Conservation (phyloP, 1,140 invertebrate genomes). For the Pseudoatta argentina region DNA sequence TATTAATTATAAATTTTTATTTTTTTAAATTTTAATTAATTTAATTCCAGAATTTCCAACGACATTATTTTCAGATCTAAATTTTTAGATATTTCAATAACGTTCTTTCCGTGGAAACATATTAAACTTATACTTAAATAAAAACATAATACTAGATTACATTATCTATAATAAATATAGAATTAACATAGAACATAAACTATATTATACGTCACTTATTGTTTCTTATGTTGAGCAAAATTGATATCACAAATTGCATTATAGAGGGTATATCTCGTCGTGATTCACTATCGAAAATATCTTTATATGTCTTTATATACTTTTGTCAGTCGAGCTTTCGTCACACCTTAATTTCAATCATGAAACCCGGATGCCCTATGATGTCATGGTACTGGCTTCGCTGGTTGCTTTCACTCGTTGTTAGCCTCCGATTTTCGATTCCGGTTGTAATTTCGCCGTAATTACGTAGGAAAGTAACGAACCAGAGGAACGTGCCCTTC, state of each 20-base stretch:
- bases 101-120: too few relatives aligned
- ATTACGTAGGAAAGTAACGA: conserved; percentile 13
- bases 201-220: too few relatives aligned
- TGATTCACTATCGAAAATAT: conserved; percentile 47
- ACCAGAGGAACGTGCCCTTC: not conserved
- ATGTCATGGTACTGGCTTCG: conserved; percentile 65
- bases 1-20: not conserved
- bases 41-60: not conserved
- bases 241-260: not conserved
- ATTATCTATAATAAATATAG: too few relatives aligned
- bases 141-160: too few relatives aligned
- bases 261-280: too few relatives aligned
- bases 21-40: not conserved
- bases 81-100: too few relatives aligned
- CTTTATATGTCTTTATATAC: not conserved
- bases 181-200: too few relatives aligned
- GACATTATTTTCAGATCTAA: too few relatives aligned
- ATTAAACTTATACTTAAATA: too few relatives aligned
- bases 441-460: conserved; percentile 3
- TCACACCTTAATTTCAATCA: conserved; percentile 70
- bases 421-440: conserved; percentile 38
- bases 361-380: conserved; percentile 74
- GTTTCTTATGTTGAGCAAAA: not conserved
- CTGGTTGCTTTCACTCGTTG: conserved; percentile 70
- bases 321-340: conserved; percentile 59